Conservation (phyloP, 2,113 vertebrate genomes). For the Sander lucioperca region DNA sequence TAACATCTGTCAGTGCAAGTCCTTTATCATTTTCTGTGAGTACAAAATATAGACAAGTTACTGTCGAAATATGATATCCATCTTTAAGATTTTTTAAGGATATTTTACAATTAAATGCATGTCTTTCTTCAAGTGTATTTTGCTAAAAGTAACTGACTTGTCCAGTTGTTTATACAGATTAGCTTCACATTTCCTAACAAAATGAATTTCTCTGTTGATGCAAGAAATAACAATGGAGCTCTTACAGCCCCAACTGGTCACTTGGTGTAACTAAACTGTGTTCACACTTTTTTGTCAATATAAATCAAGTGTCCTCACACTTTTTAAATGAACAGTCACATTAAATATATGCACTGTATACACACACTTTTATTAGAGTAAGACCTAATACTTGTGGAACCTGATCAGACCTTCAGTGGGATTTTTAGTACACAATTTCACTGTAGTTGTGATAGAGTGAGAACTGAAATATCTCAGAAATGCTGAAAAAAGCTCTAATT, state of each 20-base stretch:
- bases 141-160: background rate
- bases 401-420: background rate
- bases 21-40: background rate
- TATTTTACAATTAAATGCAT: background rate
- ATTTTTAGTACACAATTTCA: background rate
- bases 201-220: background rate
- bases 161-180: background rate
- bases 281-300: background rate
- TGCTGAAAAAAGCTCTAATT: background rate
- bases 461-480: background rate
- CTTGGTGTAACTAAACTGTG: background rate
- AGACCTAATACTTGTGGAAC: background rate
- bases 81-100: background rate
- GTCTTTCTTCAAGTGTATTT: background rate
- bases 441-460: background rate
- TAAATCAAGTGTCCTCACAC: background rate
- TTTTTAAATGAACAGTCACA: background rate
- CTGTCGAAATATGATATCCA: background rate
- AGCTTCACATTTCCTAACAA: background rate
- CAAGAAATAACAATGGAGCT: slow-evolving; percentile 10
- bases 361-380: background rate
- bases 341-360: background rate
- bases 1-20: background rate
- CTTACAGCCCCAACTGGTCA: slow-evolving; percentile 48
- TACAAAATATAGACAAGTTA: background rate